Evolutionary conservation across 2,888 invertebrate genomes (phyloP), one percentile per base, ranked within the genome.

Genomic region (Drosophila falleni): DNA sequence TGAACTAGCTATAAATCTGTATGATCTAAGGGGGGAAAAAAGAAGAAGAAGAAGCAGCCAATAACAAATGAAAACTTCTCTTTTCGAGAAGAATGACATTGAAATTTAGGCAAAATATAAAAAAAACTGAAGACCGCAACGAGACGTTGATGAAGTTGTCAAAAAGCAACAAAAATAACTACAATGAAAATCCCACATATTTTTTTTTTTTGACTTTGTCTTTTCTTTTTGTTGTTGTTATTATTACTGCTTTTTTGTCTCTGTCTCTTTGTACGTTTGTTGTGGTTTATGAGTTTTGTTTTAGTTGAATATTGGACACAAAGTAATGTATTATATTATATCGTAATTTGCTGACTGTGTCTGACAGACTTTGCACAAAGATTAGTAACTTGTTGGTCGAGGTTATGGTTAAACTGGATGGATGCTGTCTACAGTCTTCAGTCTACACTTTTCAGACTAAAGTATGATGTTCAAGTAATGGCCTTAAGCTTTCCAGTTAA

Each of bases 71-170:
- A 59, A 79, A 79, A 75, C 76, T 79, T 76, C 76, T 76, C 65
- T 74, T 64, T 54, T 39, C 6, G 47, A 64, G 69, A 50, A 53
- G 53, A 16, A 50, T 70, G 76, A 19, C 76, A 77, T 77, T 75
- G 86, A 75, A 47, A 65, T 39, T 62, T 47, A 49, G 54, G 55
- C 55, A 41, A 44, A 16, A n/a, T 6, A 29, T 8, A 37, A 49
- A 49, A 0, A 0, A n/a, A 51, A 13, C 37, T 60, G 67, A 80
- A 75, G 77, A 80, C 67, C 66, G 59, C 75, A 78, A 42, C 54
- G 41, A 53, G 75, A 84, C 78, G 69, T 79, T 84, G 89, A 84
- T 85, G 70, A 67, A 89, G 89, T 68, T 85, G 84, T 84, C 70
- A 78, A 85, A 80, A 78, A 71, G 35, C 86, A 73, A 68, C 76